Evolutionary conservation across 2,888 invertebrate species (phyloP).

Genomic region (Hylaea fasciaria): DNA sequence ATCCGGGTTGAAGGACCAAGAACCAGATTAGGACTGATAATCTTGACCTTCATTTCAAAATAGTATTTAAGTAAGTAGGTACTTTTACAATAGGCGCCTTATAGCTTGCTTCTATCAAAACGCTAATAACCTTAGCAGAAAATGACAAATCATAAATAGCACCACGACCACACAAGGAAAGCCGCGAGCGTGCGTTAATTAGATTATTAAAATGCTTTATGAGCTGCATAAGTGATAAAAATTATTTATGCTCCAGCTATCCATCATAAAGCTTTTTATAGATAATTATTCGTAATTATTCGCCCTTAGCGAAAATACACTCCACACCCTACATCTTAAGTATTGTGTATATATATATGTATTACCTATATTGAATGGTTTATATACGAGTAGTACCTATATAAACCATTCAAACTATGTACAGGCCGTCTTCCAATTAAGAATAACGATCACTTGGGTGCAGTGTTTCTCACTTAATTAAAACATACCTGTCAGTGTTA

Average conservation of each 20-base stretch:
- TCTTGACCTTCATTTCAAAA: no score
- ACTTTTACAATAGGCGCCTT: no score
- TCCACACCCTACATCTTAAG: constrained; percentile 3
- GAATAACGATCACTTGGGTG: constrained; percentile 58
- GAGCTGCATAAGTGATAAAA: constrained; percentile 18
- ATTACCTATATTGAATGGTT: no score
- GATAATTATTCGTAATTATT: constrained; percentile 10
- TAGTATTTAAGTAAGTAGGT: no score
- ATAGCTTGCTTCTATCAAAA: background rate
- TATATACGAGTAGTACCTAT: no score
- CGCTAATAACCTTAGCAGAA: background rate
- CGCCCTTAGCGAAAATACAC: constrained; percentile 9
- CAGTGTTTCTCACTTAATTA: constrained; percentile 76
- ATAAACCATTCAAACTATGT: constrained; percentile 1
- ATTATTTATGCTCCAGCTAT: constrained; percentile 6
- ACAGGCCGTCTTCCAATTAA: constrained; percentile 55
- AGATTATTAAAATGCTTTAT: constrained; percentile 21
- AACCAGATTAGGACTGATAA: no score
- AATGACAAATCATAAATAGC: background rate
- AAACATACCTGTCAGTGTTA: constrained; percentile 56
- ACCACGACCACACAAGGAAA: constrained; percentile 1
- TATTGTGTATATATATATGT: background rate
- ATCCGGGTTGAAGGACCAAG: background rate
- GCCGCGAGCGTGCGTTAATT: constrained; percentile 2
- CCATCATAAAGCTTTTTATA: constrained; percentile 4